These are phyloP conservation scores for Narcine bancroftii DNA, from an alignment of 2,113 vertebrate species.

Conservation along the genomic window DNA sequence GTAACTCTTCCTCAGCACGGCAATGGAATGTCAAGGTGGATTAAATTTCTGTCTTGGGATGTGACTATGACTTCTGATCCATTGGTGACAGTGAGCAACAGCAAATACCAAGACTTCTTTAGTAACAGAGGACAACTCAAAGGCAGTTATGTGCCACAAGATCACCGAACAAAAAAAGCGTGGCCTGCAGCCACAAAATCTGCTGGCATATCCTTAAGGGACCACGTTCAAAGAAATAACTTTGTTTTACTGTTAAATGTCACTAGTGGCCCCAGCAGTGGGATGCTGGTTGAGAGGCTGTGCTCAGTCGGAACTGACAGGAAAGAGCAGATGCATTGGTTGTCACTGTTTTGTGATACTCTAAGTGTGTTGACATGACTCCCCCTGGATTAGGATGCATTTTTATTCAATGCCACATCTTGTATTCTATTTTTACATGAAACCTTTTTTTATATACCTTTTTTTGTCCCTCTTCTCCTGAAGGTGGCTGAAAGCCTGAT, in stretches of 20 bases:
- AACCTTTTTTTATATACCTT: too few species aligned
- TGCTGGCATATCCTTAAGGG: neutral
- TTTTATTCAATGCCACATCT: neutral
- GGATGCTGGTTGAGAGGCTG: neutral
- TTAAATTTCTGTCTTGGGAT: neutral
- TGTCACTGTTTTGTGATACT: neutral
- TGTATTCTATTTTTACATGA: neutral
- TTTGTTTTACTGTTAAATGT: neutral
- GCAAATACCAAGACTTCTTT: neutral
- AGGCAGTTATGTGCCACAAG: neutral
- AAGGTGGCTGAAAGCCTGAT: neutral
- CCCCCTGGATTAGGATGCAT: neutral
- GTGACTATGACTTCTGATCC: neutral
- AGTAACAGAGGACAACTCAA: neutral
- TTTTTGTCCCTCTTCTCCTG: neutral
- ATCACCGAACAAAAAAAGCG: neutral
- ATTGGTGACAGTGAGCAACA: neutral
- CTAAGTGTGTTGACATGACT: neutral
- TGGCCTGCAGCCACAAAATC: neutral
- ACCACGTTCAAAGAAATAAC: neutral
- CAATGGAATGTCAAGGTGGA: neutral
- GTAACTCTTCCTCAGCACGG: neutral
- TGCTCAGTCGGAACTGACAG: neutral
- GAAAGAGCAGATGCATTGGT: neutral
- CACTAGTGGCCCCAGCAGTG: slow-evolving; percentile 15